Base-by-base conservation (phyloP, 2,888 invertebrate genomes). In the Callinectes sapidus region DNA sequence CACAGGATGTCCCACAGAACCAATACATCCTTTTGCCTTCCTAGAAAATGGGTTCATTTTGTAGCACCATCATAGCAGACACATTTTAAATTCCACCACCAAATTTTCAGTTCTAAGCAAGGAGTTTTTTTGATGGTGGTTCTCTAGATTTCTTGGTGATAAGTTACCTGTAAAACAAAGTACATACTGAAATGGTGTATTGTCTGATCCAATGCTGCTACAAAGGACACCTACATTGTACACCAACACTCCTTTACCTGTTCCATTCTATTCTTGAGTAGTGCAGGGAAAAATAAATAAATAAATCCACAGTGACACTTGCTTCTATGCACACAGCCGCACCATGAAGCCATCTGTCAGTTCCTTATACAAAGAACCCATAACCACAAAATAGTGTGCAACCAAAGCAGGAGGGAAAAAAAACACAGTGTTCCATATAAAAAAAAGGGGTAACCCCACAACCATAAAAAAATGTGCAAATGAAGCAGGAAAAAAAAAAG, bases 271-370 rank as follows among this genome's bases (percentile, higher is more conserved):
- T 61, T 61, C 61, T 23, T 48, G 8, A 48, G 81, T 35, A 81
- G n/a, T 77, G 71, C 71, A 77, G 32, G 18, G 23, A 28, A 71
- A 81, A 35, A n/a, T n/a, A n/a, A 35, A 16, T 13, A 32, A 32
- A 35, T 16, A 35, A 35, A 18, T 71, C n/a, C n/a, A 10, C 10
- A 28, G 35, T 35, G 35, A 13, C 35, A 81, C 35, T 81, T 81
- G 81, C 81, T 35, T 14, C 35, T 35, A 23, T 16, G n/a, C 35
- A 81, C 81, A 81, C 81, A 61, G 61, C 61, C 5, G 18, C 23
- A 61, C 23, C 71, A 28, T 71, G 71, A n/a, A 71, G 71, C 71
- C 71, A 71, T 71, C 61, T 71, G 71, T 71, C 71, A 71, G 71
- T 71, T 71, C 71, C 8, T 61, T 61, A 61, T 23, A 61, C 18